Percentiles rank a stretch among this genome's conserved stretches.
Evolutionary conservation across 2,888 invertebrate species (phyloP).

Genomic region (Sinopyrophorus schimmeli): DNA sequence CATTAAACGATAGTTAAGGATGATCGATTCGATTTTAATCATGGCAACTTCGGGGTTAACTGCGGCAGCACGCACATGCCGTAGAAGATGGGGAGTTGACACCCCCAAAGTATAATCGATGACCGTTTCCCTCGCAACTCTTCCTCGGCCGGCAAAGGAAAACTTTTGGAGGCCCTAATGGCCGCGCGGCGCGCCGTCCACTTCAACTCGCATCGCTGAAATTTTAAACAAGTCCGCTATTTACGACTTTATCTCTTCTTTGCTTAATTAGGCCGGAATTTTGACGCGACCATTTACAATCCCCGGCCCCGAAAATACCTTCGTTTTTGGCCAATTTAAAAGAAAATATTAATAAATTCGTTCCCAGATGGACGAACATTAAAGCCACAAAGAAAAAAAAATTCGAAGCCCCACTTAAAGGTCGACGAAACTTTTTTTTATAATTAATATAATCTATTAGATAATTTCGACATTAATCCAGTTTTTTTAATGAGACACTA

Average conservation of each 20-base stretch:
- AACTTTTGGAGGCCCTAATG: not conserved
- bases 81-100: conserved; percentile 15
- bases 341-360: conserved; percentile 2
- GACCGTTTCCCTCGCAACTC: too few species aligned
- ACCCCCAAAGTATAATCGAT: conserved; percentile 24
- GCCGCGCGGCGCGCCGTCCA: too few species aligned
- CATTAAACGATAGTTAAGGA: conserved; percentile 22
- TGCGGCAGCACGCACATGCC: conserved; percentile 20
- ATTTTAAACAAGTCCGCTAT: too few species aligned
- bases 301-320: not conserved
- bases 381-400: too few species aligned
- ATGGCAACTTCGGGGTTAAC: conserved; percentile 8
- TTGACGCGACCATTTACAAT: not conserved
- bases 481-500: too few species aligned
- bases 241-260: not conserved
- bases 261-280: conserved; percentile 1
- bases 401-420: too few species aligned
- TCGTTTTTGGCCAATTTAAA: not conserved
- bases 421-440: too few species aligned
- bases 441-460: too few species aligned
- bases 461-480: too few species aligned
- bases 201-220: too few species aligned
- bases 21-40: conserved; percentile 28
- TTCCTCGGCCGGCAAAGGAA: not conserved
- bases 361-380: not conserved